Evolutionary conservation across 2,797 vertebrate genomes (phyloP).

Genomic region (Cyprinodon diabolis): DNA sequence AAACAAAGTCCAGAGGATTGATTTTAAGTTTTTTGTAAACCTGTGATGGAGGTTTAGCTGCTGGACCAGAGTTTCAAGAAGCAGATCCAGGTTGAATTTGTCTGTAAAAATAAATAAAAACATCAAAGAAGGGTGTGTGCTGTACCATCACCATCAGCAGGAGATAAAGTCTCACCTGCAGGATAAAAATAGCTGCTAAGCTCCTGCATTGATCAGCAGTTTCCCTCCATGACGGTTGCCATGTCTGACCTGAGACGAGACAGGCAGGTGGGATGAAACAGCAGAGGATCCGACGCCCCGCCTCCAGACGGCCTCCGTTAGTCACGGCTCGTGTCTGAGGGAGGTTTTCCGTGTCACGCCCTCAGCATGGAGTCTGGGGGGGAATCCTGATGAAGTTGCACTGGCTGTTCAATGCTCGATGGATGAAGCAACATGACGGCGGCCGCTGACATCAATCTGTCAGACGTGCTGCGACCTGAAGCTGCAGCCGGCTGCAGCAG

Average conservation of each 20-base stretch:
- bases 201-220: neutral
- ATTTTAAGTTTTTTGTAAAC: too few species aligned
- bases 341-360: conserved; percentile 5
- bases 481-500: neutral
- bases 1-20: too few species aligned
- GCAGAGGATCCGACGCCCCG: conserved; percentile 3
- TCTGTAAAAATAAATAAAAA: too few species aligned
- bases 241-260: conserved; percentile 6
- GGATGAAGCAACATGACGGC: neutral
- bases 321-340: neutral
- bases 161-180: neutral
- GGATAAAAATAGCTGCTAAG: neutral
- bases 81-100: too few species aligned
- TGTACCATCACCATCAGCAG: too few species aligned
- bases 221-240: neutral
- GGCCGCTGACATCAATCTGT: conserved; percentile 26
- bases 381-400: conserved; percentile 38
- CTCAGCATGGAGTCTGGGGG: conserved; percentile 5
- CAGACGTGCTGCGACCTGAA: conserved; percentile 37
- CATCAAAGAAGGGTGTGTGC: too few species aligned
- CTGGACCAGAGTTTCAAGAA: too few species aligned
- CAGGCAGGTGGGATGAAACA: neutral
- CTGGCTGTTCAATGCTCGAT: neutral
- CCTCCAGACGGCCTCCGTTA: conserved; percentile 22
- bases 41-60: too few species aligned